These are phyloP conservation scores for Crax fasciolata DNA, from an alignment of 2,797 vertebrate species.

Conservation along the genomic window DNA sequence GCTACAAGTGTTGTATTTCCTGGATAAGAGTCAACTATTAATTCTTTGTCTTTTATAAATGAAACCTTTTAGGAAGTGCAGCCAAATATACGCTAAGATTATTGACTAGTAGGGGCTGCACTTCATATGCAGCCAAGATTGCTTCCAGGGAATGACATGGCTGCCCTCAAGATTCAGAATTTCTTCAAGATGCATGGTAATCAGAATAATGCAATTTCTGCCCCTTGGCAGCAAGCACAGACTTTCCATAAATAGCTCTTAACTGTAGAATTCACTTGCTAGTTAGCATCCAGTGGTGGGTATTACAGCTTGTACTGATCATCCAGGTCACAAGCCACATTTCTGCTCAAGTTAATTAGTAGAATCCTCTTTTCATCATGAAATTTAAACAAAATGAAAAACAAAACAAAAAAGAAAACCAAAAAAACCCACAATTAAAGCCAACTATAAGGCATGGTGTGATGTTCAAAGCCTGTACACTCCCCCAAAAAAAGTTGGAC, in stretches of 20 bases:
- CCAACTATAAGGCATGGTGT: background rate
- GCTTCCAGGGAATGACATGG: background rate
- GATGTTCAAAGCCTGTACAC: accelerated
- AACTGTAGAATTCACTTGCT: background rate
- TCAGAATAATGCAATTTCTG: accelerated
- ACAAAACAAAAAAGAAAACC: background rate
- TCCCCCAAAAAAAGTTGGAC: background rate
- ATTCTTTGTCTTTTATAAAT: background rate
- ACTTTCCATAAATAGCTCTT: background rate
- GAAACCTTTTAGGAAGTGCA: background rate
- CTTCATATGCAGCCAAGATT: background rate
- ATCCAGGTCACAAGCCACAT: background rate
- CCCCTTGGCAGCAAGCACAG: background rate
- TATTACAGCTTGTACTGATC: background rate
- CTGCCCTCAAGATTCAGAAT: background rate
- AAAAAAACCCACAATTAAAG: background rate
- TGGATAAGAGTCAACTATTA: background rate
- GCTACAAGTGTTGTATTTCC: background rate
- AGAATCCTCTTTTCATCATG: background rate
- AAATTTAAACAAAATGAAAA: background rate
- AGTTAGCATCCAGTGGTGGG: background rate
- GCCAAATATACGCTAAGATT: background rate
- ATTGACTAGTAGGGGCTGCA: background rate
- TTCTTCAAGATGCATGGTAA: background rate
- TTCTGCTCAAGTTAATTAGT: background rate